These are phyloP conservation scores for Drosophila histrio DNA, from an alignment of 2,888 invertebrate species.

Conservation along the genomic window DNA sequence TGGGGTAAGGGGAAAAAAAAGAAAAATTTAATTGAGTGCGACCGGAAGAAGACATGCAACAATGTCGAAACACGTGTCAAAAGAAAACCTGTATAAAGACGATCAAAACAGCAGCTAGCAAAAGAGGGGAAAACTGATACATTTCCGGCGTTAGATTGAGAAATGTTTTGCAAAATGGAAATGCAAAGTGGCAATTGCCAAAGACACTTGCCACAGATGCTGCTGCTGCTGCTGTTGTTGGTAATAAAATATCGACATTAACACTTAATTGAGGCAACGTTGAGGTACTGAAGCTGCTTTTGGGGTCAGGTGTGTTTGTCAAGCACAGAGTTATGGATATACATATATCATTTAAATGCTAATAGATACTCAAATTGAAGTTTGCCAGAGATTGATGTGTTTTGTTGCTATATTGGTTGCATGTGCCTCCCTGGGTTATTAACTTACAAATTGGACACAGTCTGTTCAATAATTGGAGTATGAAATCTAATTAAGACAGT, in stretches of 20 bases:
- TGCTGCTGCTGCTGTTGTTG: background rate
- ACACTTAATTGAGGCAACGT: conserved; percentile 51
- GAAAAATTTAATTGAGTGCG: conserved; percentile 57
- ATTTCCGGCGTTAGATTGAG: conserved; percentile 56
- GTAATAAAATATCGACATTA: conserved; percentile 52
- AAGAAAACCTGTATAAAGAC: conserved; percentile 17
- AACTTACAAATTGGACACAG: conserved; percentile 44
- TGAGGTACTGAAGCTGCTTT: background rate
- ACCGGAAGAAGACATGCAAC: conserved; percentile 44
- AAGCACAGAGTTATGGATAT: conserved; percentile 15
- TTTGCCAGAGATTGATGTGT: conserved; percentile 23
- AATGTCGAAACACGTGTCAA: conserved; percentile 31
- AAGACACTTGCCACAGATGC: background rate
- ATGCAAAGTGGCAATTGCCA: conserved; percentile 45
- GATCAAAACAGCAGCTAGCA: conserved; percentile 13
- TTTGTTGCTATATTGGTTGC: background rate
- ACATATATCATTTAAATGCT: conserved; percentile 53
- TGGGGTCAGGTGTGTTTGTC: conserved; percentile 8
- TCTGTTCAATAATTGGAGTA: conserved; percentile 23
- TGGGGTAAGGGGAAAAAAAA: conserved; percentile 20
- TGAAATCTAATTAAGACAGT: background rate
- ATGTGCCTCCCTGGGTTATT: conserved; percentile 9
- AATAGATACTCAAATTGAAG: conserved; percentile 34
- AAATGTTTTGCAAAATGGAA: conserved; percentile 57
- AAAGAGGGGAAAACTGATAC: conserved; percentile 32